Percentiles rank a stretch among this genome's conserved stretches.
Evolutionary conservation across 1,140 invertebrate species (phyloP).

Genomic region (Sarcophaga peregrina): DNA sequence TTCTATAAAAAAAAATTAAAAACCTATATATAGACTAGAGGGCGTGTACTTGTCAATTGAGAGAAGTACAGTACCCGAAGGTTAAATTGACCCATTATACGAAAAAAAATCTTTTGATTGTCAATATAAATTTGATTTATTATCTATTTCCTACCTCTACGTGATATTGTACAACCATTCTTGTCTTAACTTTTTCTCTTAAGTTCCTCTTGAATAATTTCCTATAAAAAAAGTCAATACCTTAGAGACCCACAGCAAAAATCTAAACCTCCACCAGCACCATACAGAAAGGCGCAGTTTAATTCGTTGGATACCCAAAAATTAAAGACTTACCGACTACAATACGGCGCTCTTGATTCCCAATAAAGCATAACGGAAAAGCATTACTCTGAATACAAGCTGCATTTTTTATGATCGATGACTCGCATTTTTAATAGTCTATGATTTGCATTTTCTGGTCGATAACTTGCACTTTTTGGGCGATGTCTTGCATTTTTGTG

Average conservation of each 20-base stretch:
- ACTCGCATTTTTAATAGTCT: too few species aligned
- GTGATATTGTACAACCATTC: constrained; percentile 37
- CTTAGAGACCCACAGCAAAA: background rate
- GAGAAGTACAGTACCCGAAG: too few species aligned
- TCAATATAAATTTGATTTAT: constrained; percentile 38
- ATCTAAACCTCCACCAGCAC: background rate
- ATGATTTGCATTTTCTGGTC: too few species aligned
- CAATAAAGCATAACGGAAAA: constrained; percentile 27
- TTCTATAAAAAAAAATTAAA: too few species aligned
- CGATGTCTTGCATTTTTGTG: too few species aligned
- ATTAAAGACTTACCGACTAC: background rate
- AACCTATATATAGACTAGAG: too few species aligned
- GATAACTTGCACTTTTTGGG: too few species aligned
- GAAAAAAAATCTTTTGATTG: too few species aligned
- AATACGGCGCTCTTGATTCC: background rate
- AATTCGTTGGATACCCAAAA: background rate
- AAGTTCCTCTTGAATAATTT: constrained; percentile 35
- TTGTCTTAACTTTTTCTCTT: constrained; percentile 38
- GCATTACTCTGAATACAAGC: constrained; percentile 7
- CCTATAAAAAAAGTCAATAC: constrained; percentile 30
- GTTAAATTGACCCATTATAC: too few species aligned
- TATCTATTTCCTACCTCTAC: constrained; percentile 33
- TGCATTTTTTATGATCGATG: too few species aligned
- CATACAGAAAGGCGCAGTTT: background rate
- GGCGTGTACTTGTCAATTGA: too few species aligned